Conservation (phyloP, 2,888 invertebrate species). For the Cloeon dipterum region DNA sequence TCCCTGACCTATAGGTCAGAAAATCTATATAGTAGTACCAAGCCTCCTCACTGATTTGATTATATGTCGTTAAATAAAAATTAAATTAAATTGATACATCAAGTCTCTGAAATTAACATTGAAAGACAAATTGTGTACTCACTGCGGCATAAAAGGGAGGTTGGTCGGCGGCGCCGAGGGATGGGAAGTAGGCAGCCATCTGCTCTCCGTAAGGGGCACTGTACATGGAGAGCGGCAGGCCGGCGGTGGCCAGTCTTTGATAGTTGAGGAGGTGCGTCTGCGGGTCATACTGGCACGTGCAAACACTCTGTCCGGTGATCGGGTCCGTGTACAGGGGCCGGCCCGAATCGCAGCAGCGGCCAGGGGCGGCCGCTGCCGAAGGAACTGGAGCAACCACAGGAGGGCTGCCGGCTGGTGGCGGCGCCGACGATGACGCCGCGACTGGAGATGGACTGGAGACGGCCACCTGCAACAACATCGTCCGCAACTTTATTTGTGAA, state of each 20-base stretch:
- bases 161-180: slow-evolving; percentile 62
- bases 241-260: slow-evolving; percentile 49
- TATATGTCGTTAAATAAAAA: no score
- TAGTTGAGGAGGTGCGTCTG: slow-evolving; percentile 38
- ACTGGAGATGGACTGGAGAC: slow-evolving; percentile 1
- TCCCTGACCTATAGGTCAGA: no score
- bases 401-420: slow-evolving; percentile 24
- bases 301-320: slow-evolving; percentile 66
- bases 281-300: slow-evolving; percentile 72
- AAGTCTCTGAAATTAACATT: no score
- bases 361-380: slow-evolving; percentile 9
- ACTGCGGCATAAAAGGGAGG: slow-evolving; percentile 69
- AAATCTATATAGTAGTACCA: no score
- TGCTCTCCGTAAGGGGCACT: slow-evolving; percentile 23
- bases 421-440: slow-evolving; percentile 16
- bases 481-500: no score
- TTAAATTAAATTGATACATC: no score
- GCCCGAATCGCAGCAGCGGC: slow-evolving; percentile 74
- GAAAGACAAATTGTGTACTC: slow-evolving; percentile 33
- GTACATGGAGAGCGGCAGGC: slow-evolving; percentile 60
- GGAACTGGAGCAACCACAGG: slow-evolving; percentile 21
- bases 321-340: slow-evolving; percentile 78
- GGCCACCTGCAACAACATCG: slow-evolving; percentile 1
- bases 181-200: slow-evolving; percentile 70
- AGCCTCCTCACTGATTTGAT: no score